Percentiles rank a stretch among this genome's conserved stretches.
These are phyloP conservation scores for Columbina picui DNA, from an alignment of 2,113 vertebrate species.

Conservation along the genomic window DNA sequence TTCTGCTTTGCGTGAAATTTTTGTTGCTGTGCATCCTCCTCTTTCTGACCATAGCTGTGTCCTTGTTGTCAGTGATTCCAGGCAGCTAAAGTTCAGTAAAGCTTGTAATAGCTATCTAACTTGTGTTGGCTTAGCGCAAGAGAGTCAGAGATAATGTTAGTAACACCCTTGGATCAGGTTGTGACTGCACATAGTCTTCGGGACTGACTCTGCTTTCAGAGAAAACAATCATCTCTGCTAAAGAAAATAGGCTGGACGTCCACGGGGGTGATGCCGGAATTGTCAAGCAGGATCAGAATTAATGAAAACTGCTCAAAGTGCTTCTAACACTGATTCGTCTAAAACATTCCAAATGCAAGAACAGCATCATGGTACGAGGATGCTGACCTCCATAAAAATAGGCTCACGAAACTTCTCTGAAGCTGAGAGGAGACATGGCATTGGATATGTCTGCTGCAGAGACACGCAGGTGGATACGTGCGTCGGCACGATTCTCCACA, in stretches of 20 bases:
- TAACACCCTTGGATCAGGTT: neutral
- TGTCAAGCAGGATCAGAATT: neutral
- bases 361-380: neutral
- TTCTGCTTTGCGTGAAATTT: neutral
- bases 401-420: neutral
- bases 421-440: neutral
- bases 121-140: neutral
- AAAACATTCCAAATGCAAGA: neutral
- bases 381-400: neutral
- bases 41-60: neutral
- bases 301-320: neutral
- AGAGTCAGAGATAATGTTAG: neutral
- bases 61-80: fast-evolving
- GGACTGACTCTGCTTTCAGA: neutral
- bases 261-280: neutral
- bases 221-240: neutral
- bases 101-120: neutral
- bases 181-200: neutral
- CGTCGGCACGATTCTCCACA: neutral
- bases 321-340: neutral
- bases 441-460: neutral
- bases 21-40: neutral
- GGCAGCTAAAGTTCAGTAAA: neutral
- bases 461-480: fast-evolving
- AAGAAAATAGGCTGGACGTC: neutral